Evolutionary conservation across 2,113 vertebrate species (phyloP).

Genomic region (Muntiacus reevesi): DNA sequence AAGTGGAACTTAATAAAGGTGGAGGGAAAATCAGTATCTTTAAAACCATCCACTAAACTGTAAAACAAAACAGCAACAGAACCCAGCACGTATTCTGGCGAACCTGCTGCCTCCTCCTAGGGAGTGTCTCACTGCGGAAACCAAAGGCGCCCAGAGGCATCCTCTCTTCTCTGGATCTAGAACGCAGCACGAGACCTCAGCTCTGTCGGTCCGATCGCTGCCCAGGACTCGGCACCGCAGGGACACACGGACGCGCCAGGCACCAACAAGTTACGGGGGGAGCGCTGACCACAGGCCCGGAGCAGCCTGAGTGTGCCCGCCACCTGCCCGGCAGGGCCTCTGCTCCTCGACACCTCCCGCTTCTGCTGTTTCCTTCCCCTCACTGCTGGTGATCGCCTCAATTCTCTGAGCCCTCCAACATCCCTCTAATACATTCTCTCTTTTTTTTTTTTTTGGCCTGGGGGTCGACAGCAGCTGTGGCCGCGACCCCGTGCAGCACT

Average conservation of each 20-base stretch:
- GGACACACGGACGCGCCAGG: background rate
- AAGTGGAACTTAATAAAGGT: background rate
- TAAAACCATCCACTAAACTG: background rate
- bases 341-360: background rate
- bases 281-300: background rate
- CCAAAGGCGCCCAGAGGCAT: background rate
- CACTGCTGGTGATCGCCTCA: no score
- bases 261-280: background rate
- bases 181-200: background rate
- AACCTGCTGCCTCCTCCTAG: background rate
- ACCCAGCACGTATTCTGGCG: background rate
- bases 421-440: background rate
- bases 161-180: background rate
- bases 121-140: background rate
- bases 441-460: no score
- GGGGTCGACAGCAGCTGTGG: background rate
- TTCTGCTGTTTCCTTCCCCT: background rate
- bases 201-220: background rate
- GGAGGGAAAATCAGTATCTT: background rate
- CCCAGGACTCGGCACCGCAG: background rate
- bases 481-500: background rate
- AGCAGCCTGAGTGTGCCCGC: no score
- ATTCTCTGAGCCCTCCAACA: background rate
- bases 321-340: background rate
- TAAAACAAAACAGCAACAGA: background rate